A percentile compares a stretch with the other conserved stretches of the same genome.
These are phyloP conservation scores for Balaeniceps rex DNA, from an alignment of 2,113 vertebrate genomes.

Conservation along the genomic window DNA sequence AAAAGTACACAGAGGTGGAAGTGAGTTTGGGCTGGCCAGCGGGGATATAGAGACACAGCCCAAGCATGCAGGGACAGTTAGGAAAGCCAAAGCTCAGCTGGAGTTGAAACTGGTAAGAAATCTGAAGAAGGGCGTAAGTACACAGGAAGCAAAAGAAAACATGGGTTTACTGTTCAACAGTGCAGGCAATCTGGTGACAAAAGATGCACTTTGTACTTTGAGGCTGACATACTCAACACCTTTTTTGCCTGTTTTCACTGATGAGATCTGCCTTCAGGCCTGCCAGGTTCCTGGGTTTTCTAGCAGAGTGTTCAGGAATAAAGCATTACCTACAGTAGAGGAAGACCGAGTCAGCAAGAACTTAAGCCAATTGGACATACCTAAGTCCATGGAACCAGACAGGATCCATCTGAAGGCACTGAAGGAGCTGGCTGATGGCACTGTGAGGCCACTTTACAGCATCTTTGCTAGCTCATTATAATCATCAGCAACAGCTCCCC, in stretches of 20 bases:
- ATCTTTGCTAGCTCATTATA: not conserved
- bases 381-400: not conserved
- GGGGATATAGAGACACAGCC: not conserved
- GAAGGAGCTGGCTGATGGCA: not conserved
- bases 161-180: not conserved
- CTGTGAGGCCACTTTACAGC: not conserved
- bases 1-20: not conserved
- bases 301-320: not conserved
- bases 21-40: not conserved
- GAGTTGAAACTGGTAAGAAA: not conserved
- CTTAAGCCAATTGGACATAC: not conserved
- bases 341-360: not conserved
- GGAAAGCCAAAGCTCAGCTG: not conserved
- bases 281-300: not conserved
- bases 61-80: not conserved
- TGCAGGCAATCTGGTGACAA: not conserved
- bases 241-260: not conserved
- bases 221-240: not conserved
- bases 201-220: not conserved
- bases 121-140: not conserved
- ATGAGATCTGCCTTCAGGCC: not conserved
- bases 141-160: not conserved
- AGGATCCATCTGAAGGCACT: not conserved
- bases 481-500: accelerated
- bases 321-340: not conserved